Conservation (phyloP, 2,113 vertebrate species). For the Seriola aureovittata region DNA sequence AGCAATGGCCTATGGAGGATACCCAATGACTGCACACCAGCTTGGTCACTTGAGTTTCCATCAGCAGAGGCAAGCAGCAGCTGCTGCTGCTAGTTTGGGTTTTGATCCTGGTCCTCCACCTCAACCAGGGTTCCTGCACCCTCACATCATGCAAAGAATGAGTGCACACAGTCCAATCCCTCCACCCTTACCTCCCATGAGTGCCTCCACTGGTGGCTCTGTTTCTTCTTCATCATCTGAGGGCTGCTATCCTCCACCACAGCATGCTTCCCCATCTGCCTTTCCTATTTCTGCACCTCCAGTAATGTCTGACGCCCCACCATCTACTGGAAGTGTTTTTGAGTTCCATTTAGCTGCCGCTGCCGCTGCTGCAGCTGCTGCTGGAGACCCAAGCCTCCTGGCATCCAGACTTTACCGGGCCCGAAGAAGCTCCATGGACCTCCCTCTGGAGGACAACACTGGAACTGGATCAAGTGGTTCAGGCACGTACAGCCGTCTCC, state of each 20-base stretch:
- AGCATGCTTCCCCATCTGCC: slow-evolving; percentile 82
- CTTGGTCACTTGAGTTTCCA: slow-evolving; percentile 81
- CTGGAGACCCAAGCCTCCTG: slow-evolving; percentile 83
- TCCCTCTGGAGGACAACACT: slow-evolving; percentile 87
- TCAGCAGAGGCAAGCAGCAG: slow-evolving; percentile 84
- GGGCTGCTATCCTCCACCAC: slow-evolving; percentile 86
- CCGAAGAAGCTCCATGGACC: slow-evolving; percentile 91
- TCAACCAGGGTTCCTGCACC: slow-evolving; percentile 88
- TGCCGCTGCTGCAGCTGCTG: slow-evolving; percentile 69
- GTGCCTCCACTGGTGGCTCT: slow-evolving; percentile 31
- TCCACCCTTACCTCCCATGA: slow-evolving; percentile 61
- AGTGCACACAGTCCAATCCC: slow-evolving; percentile 72
- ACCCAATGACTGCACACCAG: slow-evolving; percentile 81
- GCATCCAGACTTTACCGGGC: slow-evolving; percentile 87
- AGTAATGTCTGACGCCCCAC: slow-evolving; percentile 83
- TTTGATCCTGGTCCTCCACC: slow-evolving; percentile 86
- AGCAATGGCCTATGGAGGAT: slow-evolving; percentile 83
- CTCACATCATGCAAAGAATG: slow-evolving; percentile 79
- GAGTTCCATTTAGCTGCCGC: slow-evolving; percentile 92
- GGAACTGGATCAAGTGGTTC: slow-evolving; percentile 77
- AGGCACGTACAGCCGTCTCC: slow-evolving; percentile 86
- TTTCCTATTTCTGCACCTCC: slow-evolving; percentile 93
- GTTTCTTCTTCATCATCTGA: slow-evolving; percentile 60
- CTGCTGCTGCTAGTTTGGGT: slow-evolving; percentile 86
- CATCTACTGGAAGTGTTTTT: slow-evolving; percentile 87